Conservation (phyloP, 1,140 invertebrate genomes). For the Eufriesea mexicana region DNA sequence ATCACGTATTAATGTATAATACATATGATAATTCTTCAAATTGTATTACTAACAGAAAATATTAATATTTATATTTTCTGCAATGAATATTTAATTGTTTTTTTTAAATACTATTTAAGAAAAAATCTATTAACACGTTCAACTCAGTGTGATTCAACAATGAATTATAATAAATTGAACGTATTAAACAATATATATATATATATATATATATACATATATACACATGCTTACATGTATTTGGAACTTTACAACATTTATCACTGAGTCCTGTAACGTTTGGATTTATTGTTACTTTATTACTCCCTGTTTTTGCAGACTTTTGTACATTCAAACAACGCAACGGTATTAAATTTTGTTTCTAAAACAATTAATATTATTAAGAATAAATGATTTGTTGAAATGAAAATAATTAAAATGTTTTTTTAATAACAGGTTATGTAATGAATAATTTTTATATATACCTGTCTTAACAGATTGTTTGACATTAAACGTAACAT, state of each 20-base stretch:
- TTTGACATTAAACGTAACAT: slow-evolving; percentile 47
- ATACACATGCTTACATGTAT: slow-evolving; percentile 79
- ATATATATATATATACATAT: not conserved
- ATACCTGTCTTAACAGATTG: slow-evolving; percentile 30
- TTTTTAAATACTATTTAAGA: not conserved
- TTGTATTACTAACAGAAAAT: too few species aligned
- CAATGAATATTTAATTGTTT: too few species aligned
- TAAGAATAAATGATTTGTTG: not conserved
- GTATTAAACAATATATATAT: slow-evolving; percentile 2
- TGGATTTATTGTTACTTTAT: slow-evolving; percentile 8
- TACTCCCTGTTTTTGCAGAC: not conserved
- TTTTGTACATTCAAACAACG: slow-evolving; percentile 5
- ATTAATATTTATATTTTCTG: too few species aligned
- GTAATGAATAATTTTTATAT: not conserved
- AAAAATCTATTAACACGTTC: not conserved
- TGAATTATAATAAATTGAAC: not conserved
- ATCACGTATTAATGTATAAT: too few species aligned
- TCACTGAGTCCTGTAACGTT: slow-evolving; percentile 86
- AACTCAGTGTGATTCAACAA: not conserved
- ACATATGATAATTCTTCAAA: too few species aligned
- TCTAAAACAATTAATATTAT: slow-evolving; percentile 36
- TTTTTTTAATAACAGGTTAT: not conserved
- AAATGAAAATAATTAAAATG: not conserved
- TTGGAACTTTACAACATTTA: slow-evolving; percentile 84
- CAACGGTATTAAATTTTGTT: not conserved